Conservation (phyloP, 2,113 vertebrate genomes). For the Calypte anna region DNA sequence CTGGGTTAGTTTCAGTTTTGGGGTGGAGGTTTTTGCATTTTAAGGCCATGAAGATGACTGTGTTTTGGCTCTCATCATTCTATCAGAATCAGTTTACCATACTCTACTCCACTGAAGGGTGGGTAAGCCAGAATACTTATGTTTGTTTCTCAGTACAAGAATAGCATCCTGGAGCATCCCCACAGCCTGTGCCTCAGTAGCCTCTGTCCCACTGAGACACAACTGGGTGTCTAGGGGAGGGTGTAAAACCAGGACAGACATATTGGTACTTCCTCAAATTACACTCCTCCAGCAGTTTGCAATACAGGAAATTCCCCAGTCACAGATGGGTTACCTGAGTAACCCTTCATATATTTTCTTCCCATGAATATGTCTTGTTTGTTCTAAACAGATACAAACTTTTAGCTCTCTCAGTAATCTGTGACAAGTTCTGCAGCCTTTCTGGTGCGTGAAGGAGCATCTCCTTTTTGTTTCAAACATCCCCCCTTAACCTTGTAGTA, state of each 20-base stretch:
- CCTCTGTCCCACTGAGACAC: background rate
- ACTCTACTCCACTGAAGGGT: background rate
- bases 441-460: background rate
- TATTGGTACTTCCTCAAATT: background rate
- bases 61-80: background rate
- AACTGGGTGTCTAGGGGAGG: background rate
- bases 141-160: background rate
- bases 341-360: background rate
- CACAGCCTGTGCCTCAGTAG: rapidly evolving
- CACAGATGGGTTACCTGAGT: slow-evolving; percentile 28
- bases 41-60: background rate
- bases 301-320: background rate
- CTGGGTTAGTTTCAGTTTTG: background rate
- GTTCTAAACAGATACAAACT: background rate
- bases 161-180: background rate
- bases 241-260: background rate
- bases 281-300: background rate
- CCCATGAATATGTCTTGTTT: background rate
- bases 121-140: background rate
- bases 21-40: background rate
- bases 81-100: rapidly evolving
- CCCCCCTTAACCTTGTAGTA: background rate
- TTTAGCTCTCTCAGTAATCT: background rate
- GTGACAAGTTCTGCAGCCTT: background rate
- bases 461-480: background rate